phyloP scores from a whole-genome alignment of 2,797 vertebrate genomes.

The Syngnathus rostellatus region DNA sequence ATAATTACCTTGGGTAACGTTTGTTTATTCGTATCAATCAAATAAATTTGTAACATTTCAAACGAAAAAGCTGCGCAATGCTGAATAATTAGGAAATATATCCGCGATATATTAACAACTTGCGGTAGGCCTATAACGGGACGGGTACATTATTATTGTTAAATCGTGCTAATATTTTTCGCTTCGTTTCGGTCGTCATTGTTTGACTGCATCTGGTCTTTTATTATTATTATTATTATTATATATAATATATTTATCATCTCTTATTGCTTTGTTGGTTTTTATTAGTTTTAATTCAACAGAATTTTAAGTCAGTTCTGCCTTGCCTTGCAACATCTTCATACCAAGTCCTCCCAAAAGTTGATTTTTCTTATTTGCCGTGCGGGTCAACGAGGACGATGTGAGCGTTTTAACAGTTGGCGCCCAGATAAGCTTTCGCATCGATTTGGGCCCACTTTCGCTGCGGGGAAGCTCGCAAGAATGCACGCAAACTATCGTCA shows the following conservation, averaged over 20 bases:
- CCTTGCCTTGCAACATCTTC: background rate
- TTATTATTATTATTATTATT: background rate
- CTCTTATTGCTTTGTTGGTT: background rate
- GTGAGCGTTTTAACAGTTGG: background rate
- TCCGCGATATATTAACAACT: too few relatives aligned
- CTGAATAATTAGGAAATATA: too few relatives aligned
- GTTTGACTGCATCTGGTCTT: too few relatives aligned
- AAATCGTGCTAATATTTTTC: background rate
- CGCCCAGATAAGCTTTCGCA: background rate
- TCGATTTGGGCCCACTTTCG: background rate
- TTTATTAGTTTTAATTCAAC: background rate
- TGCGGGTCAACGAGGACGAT: background rate
- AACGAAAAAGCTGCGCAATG: too few relatives aligned
- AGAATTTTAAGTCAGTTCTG: background rate
- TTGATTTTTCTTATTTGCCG: background rate
- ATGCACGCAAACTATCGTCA: background rate
- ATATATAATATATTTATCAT: background rate
- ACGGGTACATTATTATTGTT: background rate
- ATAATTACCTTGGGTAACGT: too few relatives aligned
- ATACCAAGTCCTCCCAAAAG: background rate
- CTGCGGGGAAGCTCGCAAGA: conserved; percentile 5
- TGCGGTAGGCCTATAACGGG: too few relatives aligned
- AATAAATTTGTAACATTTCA: too few relatives aligned
- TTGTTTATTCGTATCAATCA: too few relatives aligned
- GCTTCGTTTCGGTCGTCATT: background rate